Base-by-base conservation (phyloP, 2,797 vertebrate genomes). In the Adelosebastes latens region DNA sequence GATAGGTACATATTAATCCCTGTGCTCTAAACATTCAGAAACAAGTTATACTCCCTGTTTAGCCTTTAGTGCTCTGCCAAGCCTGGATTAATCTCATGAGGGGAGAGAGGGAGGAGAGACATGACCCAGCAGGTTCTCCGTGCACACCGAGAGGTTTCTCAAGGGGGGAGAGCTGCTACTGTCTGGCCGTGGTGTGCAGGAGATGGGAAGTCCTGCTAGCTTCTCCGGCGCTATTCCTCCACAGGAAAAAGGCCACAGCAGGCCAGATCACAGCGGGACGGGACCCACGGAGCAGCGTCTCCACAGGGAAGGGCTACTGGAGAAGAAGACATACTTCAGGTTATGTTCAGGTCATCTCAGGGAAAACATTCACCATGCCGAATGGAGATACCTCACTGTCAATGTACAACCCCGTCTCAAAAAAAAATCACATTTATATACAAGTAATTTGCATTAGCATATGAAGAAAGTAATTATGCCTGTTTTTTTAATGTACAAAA, bases 251-350 rank as follows among this genome's bases (percentile, higher is more conserved):
- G 86, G 81, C 76, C 85, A 82, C 74, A 70, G 60, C 70, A 42
- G 88, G 87, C 67, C 86, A 81, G 58, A 25, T 88, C 85, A 7
- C 88, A 80, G 89, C 53, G 1, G 76, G 88, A 74, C 2, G 3
- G 46, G 79, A 64, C 70, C 68, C 65, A 81, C 56, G 31, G 72
- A 75, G 63, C 61, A 24, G 46, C 0, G 68, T 53, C 85, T 84
- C 84, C 75, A 66, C 62, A 13, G 86, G 84, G 70, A 39, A 56
- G 36, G 39, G 70, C 74, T 56, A 29, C 42, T 5, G 58, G 69
- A 79, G 72, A 25, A 62, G 73, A 67, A 70, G 69, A 32, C 27
- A 9, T 66, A 6, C 68, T 66, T 31, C 24, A 73, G 83, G 83
- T 86, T 72, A 80, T n/a, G 31, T 63, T 58, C 46, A 25, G 75